Percentiles rank a stretch among this genome's conserved stretches.
These are phyloP conservation scores for Rhamnusium bicolor DNA, from an alignment of 2,888 invertebrate genomes.

Conservation along the genomic window DNA sequence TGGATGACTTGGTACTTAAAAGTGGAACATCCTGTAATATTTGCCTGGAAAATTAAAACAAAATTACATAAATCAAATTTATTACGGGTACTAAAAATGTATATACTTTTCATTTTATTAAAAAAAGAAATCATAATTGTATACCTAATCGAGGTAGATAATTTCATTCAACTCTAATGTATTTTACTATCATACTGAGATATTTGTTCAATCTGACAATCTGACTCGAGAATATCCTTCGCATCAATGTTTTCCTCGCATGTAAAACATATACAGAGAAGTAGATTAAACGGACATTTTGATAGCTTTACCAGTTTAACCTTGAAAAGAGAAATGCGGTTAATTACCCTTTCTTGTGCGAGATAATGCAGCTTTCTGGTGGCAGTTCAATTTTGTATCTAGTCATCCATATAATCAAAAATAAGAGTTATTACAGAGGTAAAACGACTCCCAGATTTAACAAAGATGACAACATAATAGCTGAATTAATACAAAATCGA, in stretches of 20 bases:
- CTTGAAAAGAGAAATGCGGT: neutral
- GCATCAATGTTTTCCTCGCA: neutral
- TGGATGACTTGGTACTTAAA: too few species aligned
- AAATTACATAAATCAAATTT: too few species aligned
- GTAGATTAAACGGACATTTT: neutral
- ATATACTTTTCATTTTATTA: too few species aligned
- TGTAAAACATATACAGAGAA: neutral
- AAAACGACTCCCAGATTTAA: neutral
- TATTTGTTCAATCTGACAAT: neutral
- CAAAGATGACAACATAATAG: neutral
- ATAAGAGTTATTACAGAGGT: neutral
- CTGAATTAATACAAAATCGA: neutral
- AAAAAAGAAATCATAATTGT: too few species aligned
- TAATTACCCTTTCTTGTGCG: neutral
- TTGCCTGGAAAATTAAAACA: too few species aligned
- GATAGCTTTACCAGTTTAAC: neutral
- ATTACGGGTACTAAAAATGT: too few species aligned
- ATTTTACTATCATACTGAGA: neutral
- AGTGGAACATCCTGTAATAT: too few species aligned
- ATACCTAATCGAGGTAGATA: too few species aligned
- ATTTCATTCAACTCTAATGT: neutral
- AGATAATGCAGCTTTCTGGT: neutral
- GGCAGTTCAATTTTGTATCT: neutral
- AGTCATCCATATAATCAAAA: neutral
- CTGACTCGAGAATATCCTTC: neutral